phyloP scores from a whole-genome alignment of 2,797 vertebrate genomes.

The Pipistrellus pipistrellus region DNA sequence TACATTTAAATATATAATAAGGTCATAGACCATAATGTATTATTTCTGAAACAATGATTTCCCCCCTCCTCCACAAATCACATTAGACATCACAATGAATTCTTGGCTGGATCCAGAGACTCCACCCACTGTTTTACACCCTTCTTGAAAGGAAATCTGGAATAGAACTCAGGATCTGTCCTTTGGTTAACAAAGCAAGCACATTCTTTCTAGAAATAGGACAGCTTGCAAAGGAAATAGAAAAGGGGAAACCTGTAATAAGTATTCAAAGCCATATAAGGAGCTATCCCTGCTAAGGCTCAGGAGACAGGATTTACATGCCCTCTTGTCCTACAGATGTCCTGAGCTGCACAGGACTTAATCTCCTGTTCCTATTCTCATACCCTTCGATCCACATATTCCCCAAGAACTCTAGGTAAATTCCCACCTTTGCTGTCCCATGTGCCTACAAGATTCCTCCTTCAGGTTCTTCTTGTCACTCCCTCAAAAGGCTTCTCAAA shows the following conservation, averaged over 20 bases:
- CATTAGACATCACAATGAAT: slow-evolving; percentile 10
- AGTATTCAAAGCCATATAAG: neutral
- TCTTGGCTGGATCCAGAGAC: neutral
- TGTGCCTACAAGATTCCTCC: neutral
- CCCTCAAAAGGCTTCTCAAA: neutral
- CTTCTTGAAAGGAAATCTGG: slow-evolving; percentile 67
- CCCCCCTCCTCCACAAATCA: neutral
- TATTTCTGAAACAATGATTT: slow-evolving; percentile 69
- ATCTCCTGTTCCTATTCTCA: neutral
- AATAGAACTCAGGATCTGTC: slow-evolving; percentile 17
- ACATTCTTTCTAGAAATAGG: slow-evolving; percentile 73
- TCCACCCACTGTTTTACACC: neutral
- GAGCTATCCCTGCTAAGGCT: neutral
- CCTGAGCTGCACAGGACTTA: neutral
- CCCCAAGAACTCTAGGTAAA: neutral
- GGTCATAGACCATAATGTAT: neutral
- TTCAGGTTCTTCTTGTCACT: neutral
- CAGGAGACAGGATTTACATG: neutral
- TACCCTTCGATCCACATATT: neutral
- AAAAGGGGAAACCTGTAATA: neutral
- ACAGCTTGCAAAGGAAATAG: slow-evolving; percentile 50
- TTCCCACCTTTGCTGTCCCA: neutral
- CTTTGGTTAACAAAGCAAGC: slow-evolving; percentile 57
- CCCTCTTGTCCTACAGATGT: neutral
- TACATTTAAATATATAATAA: slow-evolving; percentile 48